Evolutionary conservation across 37 sponge, comb jelly and placozoan genomes (phyloP).

Genomic region (Spongilla lacustris): DNA sequence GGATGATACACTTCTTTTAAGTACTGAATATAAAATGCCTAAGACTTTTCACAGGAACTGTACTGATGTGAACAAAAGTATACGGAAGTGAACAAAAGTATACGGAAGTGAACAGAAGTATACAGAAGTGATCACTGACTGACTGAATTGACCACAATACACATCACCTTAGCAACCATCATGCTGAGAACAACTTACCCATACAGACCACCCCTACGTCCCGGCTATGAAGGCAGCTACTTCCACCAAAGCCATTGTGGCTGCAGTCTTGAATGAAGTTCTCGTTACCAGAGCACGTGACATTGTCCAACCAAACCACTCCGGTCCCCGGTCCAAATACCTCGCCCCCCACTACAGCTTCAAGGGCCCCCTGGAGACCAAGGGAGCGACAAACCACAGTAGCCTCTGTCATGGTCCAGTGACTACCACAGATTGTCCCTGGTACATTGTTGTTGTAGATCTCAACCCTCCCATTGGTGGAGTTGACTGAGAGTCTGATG

Average conservation of each 20-base stretch:
- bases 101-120: too few relatives aligned
- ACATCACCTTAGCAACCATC: constrained; percentile 14
- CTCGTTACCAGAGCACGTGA: constrained; percentile 36
- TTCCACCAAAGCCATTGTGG: background rate
- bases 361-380: constrained; percentile 30
- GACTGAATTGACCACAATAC: background rate
- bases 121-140: background rate
- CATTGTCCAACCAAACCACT: constrained; percentile 46
- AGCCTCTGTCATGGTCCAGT: constrained; percentile 42
- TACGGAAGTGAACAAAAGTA: too few relatives aligned
- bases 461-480: too few relatives aligned
- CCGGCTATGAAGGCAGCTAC: constrained; percentile 26
- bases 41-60: too few relatives aligned
- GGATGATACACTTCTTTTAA: too few relatives aligned
- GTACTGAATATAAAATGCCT: too few relatives aligned
- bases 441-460: background rate
- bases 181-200: constrained; percentile 16
- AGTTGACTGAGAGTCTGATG: too few relatives aligned
- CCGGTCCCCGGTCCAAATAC: background rate
- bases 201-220: constrained; percentile 40
- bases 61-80: too few relatives aligned
- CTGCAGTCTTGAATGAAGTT: constrained; percentile 21
- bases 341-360: background rate
- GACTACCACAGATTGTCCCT: constrained; percentile 64
- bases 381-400: constrained; percentile 27